A percentile compares a stretch with the other conserved stretches of the same genome.
phyloP scores from a whole-genome alignment of 2,888 invertebrate species.

The Ophion costatus region DNA sequence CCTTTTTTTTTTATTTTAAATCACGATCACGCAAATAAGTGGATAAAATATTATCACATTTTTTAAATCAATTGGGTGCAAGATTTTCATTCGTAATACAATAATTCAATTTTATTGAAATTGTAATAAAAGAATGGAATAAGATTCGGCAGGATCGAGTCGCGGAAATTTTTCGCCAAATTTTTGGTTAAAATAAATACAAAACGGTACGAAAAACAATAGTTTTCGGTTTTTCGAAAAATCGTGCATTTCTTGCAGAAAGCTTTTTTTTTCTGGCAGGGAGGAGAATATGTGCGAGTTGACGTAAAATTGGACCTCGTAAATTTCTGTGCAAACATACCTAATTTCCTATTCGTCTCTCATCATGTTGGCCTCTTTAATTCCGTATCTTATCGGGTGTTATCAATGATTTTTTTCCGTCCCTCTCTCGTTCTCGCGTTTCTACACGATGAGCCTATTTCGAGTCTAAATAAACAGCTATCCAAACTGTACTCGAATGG shows the following conservation, averaged over 20 bases:
- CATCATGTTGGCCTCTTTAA: constrained; percentile 15
- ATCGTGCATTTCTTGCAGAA: background rate
- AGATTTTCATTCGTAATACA: background rate
- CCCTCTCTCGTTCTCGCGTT: background rate
- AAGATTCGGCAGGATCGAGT: too few relatives aligned
- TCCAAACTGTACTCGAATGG: constrained; percentile 29
- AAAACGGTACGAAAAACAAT: background rate
- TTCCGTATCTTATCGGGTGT: constrained; percentile 35
- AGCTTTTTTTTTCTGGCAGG: background rate
- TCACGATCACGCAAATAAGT: background rate
- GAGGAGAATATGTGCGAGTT: background rate
- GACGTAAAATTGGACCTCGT: background rate
- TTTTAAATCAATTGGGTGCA: background rate
- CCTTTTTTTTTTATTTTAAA: too few relatives aligned
- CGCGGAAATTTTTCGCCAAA: too few relatives aligned
- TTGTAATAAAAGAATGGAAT: too few relatives aligned
- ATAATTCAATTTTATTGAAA: background rate
- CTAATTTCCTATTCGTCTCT: background rate
- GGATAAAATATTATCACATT: background rate
- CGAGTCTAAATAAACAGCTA: constrained; percentile 42
- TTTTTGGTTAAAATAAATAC: background rate
- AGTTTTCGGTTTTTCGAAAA: background rate
- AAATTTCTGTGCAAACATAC: background rate
- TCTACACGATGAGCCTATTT: constrained; percentile 25
- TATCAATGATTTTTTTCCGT: constrained; percentile 26